Evolutionary conservation across 1,140 invertebrate species (phyloP).

Genomic region (Homalodisca vitripennis): DNA sequence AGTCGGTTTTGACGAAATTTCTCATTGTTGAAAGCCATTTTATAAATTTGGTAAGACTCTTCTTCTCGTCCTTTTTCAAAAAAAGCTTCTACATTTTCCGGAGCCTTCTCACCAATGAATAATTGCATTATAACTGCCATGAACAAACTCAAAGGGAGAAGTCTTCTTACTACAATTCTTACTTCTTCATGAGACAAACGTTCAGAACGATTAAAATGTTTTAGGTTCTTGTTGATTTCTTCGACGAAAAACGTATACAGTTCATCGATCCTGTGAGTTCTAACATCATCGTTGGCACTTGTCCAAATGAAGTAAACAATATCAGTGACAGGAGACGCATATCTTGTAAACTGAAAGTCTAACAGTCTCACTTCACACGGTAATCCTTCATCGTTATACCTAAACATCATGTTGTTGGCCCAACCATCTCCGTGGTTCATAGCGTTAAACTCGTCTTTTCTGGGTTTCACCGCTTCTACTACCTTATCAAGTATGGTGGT

Average conservation of each 20-base stretch:
- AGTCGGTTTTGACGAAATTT: too few species aligned
- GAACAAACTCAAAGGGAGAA: neutral
- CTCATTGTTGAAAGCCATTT: too few species aligned
- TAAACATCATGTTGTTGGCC: conserved; percentile 66
- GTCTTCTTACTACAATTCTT: neutral
- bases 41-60: too few species aligned
- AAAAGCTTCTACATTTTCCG: too few species aligned
- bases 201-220: neutral
- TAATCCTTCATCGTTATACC: conserved; percentile 51
- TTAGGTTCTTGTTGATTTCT: neutral
- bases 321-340: conserved; percentile 54
- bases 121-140: neutral
- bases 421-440: conserved; percentile 65
- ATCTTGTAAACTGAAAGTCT: conserved; percentile 60
- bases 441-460: too few species aligned
- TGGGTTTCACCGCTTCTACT: too few species aligned
- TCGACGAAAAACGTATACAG: neutral
- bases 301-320: conserved; percentile 59
- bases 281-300: conserved; percentile 44
- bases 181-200: neutral
- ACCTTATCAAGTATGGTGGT: neutral
- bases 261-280: neutral
- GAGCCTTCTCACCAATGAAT: too few species aligned
- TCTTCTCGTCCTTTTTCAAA: too few species aligned
- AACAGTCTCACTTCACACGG: conserved; percentile 57